These are phyloP conservation scores for Bubo blakistoni DNA, from an alignment of 2,113 vertebrate genomes.

Conservation along the genomic window DNA sequence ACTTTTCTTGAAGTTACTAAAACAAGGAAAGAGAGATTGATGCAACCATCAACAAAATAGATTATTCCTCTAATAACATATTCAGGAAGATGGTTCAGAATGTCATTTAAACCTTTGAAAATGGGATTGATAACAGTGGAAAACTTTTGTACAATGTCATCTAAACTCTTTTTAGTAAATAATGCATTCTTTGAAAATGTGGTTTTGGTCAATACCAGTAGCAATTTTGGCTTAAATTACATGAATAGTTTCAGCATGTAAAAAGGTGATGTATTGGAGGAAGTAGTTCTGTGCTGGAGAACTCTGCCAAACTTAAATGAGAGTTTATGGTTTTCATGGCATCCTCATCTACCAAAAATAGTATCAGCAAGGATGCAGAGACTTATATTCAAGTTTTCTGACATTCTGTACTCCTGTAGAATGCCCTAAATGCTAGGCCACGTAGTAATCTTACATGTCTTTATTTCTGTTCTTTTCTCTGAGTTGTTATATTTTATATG, in stretches of 20 bases:
- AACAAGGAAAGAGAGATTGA: neutral
- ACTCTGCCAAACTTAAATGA: neutral
- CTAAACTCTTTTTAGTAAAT: neutral
- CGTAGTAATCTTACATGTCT: neutral
- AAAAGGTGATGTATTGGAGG: neutral
- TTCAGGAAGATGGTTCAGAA: neutral
- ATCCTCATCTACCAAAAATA: neutral
- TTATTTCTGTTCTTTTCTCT: neutral
- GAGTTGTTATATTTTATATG: neutral
- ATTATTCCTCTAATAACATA: neutral
- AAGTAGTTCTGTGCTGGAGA: neutral
- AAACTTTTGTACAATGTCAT: neutral
- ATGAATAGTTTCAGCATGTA: fast-evolving
- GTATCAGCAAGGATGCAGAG: neutral
- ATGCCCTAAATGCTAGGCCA: neutral
- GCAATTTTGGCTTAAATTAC: neutral
- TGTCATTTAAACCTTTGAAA: neutral
- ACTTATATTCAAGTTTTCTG: neutral
- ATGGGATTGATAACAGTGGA: neutral
- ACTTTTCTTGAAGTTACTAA: neutral
- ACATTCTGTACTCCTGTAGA: neutral
- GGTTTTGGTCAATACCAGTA: neutral
- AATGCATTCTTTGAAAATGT: neutral
- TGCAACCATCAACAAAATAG: neutral
- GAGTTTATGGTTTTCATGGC: neutral